Base-by-base conservation (phyloP, 2,888 invertebrate species). In the Volucella zonaria region DNA sequence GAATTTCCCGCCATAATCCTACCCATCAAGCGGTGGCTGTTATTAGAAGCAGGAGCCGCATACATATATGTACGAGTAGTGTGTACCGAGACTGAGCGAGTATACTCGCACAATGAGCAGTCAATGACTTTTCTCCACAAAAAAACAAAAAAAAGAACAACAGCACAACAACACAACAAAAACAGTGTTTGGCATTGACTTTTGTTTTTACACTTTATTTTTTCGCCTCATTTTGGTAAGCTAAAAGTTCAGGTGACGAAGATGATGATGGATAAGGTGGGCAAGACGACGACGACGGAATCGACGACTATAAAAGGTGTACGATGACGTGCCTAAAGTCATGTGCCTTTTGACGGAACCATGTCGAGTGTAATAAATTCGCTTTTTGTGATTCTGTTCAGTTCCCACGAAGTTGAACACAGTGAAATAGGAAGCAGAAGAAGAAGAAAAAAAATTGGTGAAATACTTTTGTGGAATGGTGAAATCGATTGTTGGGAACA, bases 1-100 rank as follows among this genome's bases (percentile, higher is more conserved):
- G 43, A 67, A 59, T 83, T 83, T 83, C 79, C 83, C 83, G 83
- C 79, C 83, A 83, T 75, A 79, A 67, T 82, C 67, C 67, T 31
- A 31, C 6, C 31, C 56, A 31, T 40, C 56, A 58, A 38, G 43
- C 23, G 38, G 10, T 45, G 9, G 42, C 11, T 64, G 70, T 76
- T 52, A 47, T 15, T 66, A 74, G 74, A 75, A 64, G 40, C 66
- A 54, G 73, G 73, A 80, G 74, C 71, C 31, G 4, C 31, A 31
- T 31, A 71, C 38, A 61, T n/a, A 42, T 49, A 23, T 23, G 1
- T 23, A 23, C 23, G 23, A 23, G 23, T 4, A 31, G 31, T 23
- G 18, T 23, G 31, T 31, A 31, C 31, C 6, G 31, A 31, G 31
- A 31, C 31, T 31, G 31, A 31, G 31, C 6, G 31, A 31, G 31